Evolutionary conservation across 2,113 vertebrate genomes (phyloP).

Genomic region (Gobius niger): DNA sequence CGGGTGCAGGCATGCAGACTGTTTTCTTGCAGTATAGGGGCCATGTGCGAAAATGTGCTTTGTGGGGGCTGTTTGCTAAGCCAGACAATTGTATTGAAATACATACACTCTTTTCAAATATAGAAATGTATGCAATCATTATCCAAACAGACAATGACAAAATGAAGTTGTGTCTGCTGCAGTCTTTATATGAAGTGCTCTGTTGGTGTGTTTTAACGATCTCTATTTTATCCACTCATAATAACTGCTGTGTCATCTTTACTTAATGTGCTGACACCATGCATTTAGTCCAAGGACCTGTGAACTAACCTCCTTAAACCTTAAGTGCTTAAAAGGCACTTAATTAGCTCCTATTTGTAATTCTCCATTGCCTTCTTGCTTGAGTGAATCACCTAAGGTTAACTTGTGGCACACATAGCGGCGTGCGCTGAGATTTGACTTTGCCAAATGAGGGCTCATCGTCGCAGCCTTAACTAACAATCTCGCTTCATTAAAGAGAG

Average conservation of each 20-base stretch:
- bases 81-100: too few relatives aligned
- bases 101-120: too few relatives aligned
- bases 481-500: slow-evolving; percentile 71
- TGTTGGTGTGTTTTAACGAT: neutral
- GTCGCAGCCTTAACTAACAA: slow-evolving; percentile 53
- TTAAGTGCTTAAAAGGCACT: slow-evolving; percentile 46
- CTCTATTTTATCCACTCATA: neutral
- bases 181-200: too few relatives aligned
- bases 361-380: slow-evolving; percentile 33
- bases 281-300: slow-evolving; percentile 1
- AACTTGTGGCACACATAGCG: slow-evolving; percentile 34
- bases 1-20: too few relatives aligned
- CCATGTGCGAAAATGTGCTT: too few relatives aligned
- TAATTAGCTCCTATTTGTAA: slow-evolving; percentile 58
- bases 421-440: slow-evolving; percentile 58
- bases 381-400: slow-evolving; percentile 66
- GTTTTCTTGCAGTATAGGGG: too few relatives aligned
- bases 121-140: too few relatives aligned
- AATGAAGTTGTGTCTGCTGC: too few relatives aligned
- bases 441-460: slow-evolving; percentile 60
- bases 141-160: too few relatives aligned
- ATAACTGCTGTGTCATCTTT: neutral
- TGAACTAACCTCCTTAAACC: slow-evolving; percentile 33
- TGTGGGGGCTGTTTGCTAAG: too few relatives aligned
- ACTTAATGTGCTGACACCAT: slow-evolving; percentile 11